Base-by-base conservation (phyloP, 2,113 vertebrate genomes). In the Hippocampus mohnikei region DNA sequence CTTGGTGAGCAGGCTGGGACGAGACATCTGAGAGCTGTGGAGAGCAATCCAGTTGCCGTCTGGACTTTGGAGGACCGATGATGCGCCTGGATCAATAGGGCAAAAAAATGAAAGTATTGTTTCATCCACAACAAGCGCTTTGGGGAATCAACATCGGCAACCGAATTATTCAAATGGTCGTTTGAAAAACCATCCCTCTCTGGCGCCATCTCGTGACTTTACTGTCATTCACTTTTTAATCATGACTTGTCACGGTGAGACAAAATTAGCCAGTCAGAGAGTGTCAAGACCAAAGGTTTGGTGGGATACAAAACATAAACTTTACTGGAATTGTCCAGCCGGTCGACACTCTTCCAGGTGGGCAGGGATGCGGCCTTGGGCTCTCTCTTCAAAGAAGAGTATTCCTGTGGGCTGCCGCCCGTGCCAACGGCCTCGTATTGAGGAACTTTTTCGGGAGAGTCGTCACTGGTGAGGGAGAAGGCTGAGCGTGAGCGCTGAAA, bases 21-120 rank as follows among this genome's bases (percentile, higher is more conserved):
- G 94, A 53, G 94, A 91, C 69, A 90, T 81, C 15, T 91, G 11
- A 0, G 93, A 89, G 3, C 93, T 96, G 81, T 95, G 94, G 85
- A 97, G 76, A 46, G 96, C 94, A 2, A 97, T 92, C 96, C 97
- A 99, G 85, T 98, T 99, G 18, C 97, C 96, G 15, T 98, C 96
- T 0, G 94, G 92, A 75, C 96, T 98, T 77, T 96, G 95, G 9
- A 99, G 87, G 66, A 95, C 90, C 0, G 94, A 92, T 61, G 93
- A 93, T 0, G 90, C 89, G 80, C 79, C 97, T 98, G 76, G 81
- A 67, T 13, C 60, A 66, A 69, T n/a, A 78, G 2, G 18, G 66
- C 3, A 23, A 37, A 50, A 50, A 56, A 2, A 55, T 11, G 8
- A 55, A 44, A 16, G n/a, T 23, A 2, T 21, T 5, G 55, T 25